Base-by-base conservation (phyloP, 2,113 vertebrate species). In the Acrocephalus arundinaceus region DNA sequence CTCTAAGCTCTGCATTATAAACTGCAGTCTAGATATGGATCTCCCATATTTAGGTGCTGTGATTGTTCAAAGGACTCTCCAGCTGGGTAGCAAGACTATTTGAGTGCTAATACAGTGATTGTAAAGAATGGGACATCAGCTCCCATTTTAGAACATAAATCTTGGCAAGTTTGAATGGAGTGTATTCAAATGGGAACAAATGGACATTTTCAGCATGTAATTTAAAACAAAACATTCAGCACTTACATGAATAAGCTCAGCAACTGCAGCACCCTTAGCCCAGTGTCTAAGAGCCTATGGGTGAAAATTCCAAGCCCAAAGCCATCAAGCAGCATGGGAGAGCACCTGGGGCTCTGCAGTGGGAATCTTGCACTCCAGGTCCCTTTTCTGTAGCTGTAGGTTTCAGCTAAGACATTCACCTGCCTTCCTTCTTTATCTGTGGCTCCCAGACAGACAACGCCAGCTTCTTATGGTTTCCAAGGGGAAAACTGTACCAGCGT, bases 111-210 rank as follows among this genome's bases (percentile, higher is more conserved):
- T 97, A 95, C 74, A 94, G 93, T 94, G 91, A 96, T 96, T 97
- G 94, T 93, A 91, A 95, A 97, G 94, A 96, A 96, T 94, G 91
- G 95, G 91, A 95, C 93, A 96, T 93, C 93, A 96, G 82, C 85
- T 96, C 95, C 94, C 59, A 19, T 96, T 97, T 96, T 97, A 97
- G 96, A 95, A 93, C 78, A 96, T 54, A 93, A 96, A 91, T 96
- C 91, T 97, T 97, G 96, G 95, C 94, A 91, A 94, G 58, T 95
- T 91, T 97, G 90, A 96, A 95, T 96, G 82, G 82, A 96, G n/a
- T 51, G n/a, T 77, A 96, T 95, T 96, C 87, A 96, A 91, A 93
- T 19, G 85, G 75, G 91, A 97, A 94, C 95, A 97, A 97, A 96
- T 91, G 95, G 93, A 87, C 91, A 86, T 94, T 96, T 97, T 90